Conservation (phyloP, 2,797 vertebrate genomes). For the Crax fasciolata region DNA sequence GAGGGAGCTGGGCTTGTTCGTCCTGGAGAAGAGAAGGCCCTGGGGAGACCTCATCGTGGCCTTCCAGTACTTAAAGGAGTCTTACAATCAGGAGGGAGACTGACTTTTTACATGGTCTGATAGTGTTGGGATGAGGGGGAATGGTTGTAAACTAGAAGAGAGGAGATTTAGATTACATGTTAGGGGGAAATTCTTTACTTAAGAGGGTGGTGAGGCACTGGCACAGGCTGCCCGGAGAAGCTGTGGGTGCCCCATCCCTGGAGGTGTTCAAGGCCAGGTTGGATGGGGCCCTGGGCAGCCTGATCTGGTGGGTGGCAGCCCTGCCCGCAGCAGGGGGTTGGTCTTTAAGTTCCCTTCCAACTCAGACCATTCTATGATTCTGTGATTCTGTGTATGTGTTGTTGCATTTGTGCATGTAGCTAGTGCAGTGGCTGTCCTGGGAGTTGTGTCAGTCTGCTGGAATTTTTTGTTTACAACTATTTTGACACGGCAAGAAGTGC, state of each 20-base stretch:
- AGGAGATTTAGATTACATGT: neutral
- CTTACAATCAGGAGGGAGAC: neutral
- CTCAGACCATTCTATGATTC: neutral
- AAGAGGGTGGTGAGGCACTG: neutral
- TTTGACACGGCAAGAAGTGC: neutral
- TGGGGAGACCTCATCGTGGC: neutral
- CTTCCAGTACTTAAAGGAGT: neutral
- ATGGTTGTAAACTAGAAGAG: neutral
- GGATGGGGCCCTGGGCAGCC: neutral
- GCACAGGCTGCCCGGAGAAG: neutral
- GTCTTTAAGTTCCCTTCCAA: neutral
- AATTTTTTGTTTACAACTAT: neutral
- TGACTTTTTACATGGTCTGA: neutral
- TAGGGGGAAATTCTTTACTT: neutral
- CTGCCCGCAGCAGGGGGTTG: neutral
- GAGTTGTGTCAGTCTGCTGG: neutral
- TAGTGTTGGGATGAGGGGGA: neutral
- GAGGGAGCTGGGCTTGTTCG: neutral
- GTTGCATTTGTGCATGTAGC: accelerated
- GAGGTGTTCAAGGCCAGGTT: neutral
- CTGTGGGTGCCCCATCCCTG: neutral
- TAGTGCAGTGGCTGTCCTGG: neutral
- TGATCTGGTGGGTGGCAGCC: neutral
- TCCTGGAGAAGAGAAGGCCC: neutral
- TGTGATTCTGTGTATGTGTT: neutral